Evolutionary conservation across 2,113 vertebrate genomes (phyloP), one percentile per base, ranked within the genome.

Genomic region (Callorhinus ursinus): DNA sequence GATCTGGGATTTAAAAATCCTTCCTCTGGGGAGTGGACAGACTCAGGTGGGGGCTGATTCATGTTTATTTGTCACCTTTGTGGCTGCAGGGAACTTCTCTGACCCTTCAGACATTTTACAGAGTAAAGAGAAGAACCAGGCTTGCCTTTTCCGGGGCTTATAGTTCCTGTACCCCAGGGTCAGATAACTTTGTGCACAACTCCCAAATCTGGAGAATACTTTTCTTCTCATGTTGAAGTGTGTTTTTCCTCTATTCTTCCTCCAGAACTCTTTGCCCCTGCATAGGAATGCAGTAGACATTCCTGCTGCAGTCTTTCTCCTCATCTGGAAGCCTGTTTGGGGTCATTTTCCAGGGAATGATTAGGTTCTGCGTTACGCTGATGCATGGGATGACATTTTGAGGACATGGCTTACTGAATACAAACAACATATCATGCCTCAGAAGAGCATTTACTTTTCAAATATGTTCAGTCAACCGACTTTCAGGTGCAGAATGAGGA

Each of bases 401-500:
- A 92, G 51, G 67, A 61, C 7, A 93, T 53, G 69, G 51, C 63
- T 86, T 39, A 93, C 31, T 79, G 85, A 72, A 59, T 12, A 42
- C 39, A 71, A 87, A 72, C 80, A 55, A 13, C 28, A 26, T 76
- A 46, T 33, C 24, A 11, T 26, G 65, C 53, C 53, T 94, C 67
- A 33, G 80, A 86, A 51, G 77, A 91, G 61, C 67, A 72, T 80
- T 90, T 95, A 63, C n/a, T 92, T 93, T 90, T 77, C 67, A 89
- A 79, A 88, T 57, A 65, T 36, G 24, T 96, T 95, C 82, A 82
- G 84, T 88, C 81, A 97, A 93, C 88, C 0, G 53, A 85, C 94
- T 94, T 85, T 96, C 90, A 95, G 96, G 93, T 94, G 95, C 85
- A 92, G 82, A 95, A 85, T 74, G 96, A 98, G 97, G 97, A 97